Conservation (phyloP, 2,113 vertebrate species). For the Myrmophylax atrothorax region DNA sequence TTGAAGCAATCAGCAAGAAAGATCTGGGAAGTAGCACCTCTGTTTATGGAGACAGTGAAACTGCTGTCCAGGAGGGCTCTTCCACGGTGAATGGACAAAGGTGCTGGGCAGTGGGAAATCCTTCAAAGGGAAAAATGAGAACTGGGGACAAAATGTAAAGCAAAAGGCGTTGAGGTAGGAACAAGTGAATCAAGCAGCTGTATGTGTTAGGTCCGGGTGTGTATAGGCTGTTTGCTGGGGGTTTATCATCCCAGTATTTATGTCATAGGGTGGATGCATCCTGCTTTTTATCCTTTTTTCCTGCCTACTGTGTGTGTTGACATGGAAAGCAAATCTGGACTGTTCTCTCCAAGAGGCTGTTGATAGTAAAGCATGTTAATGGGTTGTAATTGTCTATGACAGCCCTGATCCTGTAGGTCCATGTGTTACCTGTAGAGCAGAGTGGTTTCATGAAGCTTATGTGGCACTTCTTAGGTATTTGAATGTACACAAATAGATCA, state of each 20-base stretch:
- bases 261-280: not conserved
- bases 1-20: not conserved
- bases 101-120: not conserved
- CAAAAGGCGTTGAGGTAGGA: not conserved
- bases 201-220: not conserved
- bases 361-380: not conserved
- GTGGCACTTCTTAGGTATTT: not conserved
- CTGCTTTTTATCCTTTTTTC: not conserved
- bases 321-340: not conserved
- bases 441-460: rapidly evolving
- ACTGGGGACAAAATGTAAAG: not conserved
- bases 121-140: not conserved
- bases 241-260: not conserved
- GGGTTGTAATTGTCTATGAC: not conserved
- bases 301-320: not conserved
- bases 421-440: not conserved
- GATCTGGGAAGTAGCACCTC: not conserved
- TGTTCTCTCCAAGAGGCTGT: not conserved
- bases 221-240: not conserved
- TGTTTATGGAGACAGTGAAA: not conserved
- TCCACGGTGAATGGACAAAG: not conserved
- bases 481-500: rapidly evolving
- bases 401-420: not conserved
- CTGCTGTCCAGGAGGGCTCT: rapidly evolving
- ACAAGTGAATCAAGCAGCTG: not conserved